Percentiles rank a stretch among this genome's conserved stretches.
phyloP scores from a whole-genome alignment of 1,140 invertebrate genomes.

The Drosophila teissieri region DNA sequence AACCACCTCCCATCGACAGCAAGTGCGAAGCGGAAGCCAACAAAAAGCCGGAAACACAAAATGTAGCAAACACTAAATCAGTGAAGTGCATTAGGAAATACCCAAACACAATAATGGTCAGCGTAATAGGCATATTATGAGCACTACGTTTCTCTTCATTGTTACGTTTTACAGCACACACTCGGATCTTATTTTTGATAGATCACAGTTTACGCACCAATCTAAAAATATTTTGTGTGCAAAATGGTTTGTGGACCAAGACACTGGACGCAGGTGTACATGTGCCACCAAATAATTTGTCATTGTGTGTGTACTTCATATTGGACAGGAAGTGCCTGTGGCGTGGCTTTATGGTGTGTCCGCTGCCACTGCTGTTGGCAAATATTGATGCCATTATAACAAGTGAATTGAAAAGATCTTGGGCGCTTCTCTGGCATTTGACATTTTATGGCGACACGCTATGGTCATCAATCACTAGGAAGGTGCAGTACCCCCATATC shows the following conservation, averaged over 20 bases:
- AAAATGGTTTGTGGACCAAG: too few species aligned
- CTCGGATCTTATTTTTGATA: too few species aligned
- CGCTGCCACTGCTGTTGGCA: conserved; percentile 36
- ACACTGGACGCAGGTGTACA: neutral
- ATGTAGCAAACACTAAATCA: conserved; percentile 79
- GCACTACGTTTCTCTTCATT: too few species aligned
- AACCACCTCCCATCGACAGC: conserved; percentile 16
- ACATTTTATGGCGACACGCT: conserved; percentile 17
- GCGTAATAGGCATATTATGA: neutral
- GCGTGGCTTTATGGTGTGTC: conserved; percentile 31
- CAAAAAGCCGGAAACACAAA: conserved; percentile 73
- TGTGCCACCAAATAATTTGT: conserved; percentile 14
- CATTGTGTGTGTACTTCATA: conserved; percentile 12
- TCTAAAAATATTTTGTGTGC: too few species aligned
- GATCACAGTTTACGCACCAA: too few species aligned
- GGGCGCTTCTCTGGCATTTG: conserved; percentile 21
- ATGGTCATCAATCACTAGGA: conserved; percentile 36
- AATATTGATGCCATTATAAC: conserved; percentile 72
- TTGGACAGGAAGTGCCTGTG: conserved; percentile 49
- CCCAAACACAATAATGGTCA: neutral
- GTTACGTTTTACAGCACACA: too few species aligned
- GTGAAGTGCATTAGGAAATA: conserved; percentile 70
- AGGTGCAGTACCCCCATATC: neutral
- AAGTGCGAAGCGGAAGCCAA: conserved; percentile 62
- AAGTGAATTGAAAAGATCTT: conserved; percentile 65